Conservation (phyloP, 2,888 invertebrate species). For the Serripes groenlandicus region DNA sequence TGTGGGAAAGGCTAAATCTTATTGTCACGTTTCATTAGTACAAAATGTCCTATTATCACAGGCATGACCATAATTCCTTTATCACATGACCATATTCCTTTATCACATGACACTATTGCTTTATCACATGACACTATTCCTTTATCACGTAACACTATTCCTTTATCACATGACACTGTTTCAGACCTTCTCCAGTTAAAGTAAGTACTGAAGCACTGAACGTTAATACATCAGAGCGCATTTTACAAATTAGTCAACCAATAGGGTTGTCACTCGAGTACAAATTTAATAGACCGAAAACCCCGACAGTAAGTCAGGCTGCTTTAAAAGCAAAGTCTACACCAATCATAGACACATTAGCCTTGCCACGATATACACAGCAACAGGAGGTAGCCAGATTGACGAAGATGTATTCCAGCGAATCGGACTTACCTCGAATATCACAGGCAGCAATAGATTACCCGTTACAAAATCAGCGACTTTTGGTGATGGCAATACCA, state of each 20-base stretch:
- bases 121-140: too few species aligned
- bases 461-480: constrained; percentile 5
- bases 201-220: constrained; percentile 36
- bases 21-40: too few species aligned
- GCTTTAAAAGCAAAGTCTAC: constrained; percentile 37
- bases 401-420: constrained; percentile 19
- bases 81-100: too few species aligned
- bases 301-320: constrained; percentile 21
- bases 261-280: constrained; percentile 26
- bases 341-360: constrained; percentile 22
- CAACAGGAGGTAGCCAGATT: constrained; percentile 25
- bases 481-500: constrained; percentile 34
- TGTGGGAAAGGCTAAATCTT: not conserved
- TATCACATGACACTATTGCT: too few species aligned
- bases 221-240: constrained; percentile 1
- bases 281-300: constrained; percentile 34
- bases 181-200: constrained; percentile 33
- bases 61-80: too few species aligned
- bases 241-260: constrained; percentile 35
- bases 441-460: constrained; percentile 10
- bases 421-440: constrained; percentile 13
- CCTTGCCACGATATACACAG: constrained; percentile 46
- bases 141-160: too few species aligned
- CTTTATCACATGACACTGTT: constrained; percentile 15
- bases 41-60: too few species aligned